These are phyloP conservation scores for Leptogaster cylindrica DNA, from an alignment of 2,888 invertebrate species.

Conservation along the genomic window DNA sequence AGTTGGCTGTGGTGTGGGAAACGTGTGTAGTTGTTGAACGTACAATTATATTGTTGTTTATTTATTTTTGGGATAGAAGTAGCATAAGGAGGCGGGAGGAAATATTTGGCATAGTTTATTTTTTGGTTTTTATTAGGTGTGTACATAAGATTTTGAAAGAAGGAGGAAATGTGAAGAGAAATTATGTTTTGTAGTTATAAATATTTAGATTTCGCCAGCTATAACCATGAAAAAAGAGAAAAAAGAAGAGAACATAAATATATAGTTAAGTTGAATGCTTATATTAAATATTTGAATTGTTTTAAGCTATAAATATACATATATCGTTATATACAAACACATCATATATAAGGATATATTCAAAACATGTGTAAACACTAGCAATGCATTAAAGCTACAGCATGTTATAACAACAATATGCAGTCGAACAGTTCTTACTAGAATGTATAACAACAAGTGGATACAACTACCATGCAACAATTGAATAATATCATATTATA, in stretches of 20 bases:
- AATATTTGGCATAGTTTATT: neutral
- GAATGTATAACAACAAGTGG: slow-evolving; percentile 12
- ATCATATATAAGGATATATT: neutral
- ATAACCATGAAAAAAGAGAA: slow-evolving; percentile 40
- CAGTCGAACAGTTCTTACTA: slow-evolving; percentile 6
- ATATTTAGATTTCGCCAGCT: slow-evolving; percentile 45
- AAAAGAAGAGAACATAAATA: slow-evolving; percentile 27
- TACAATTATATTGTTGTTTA: slow-evolving; percentile 28
- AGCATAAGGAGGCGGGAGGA: slow-evolving; percentile 11
- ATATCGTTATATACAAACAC: neutral
- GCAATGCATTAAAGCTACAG: too few species aligned
- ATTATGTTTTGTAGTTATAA: slow-evolving; percentile 35
- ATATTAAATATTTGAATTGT: neutral
- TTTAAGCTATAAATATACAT: too few species aligned
- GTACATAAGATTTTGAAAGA: slow-evolving; percentile 31
- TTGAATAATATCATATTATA: neutral
- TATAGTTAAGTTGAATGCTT: slow-evolving; percentile 7
- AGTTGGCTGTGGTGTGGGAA: slow-evolving; percentile 21
- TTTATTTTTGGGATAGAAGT: neutral
- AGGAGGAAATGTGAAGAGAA: slow-evolving; percentile 43
- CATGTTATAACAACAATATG: slow-evolving; percentile 15
- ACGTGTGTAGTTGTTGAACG: slow-evolving; percentile 21
- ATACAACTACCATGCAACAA: slow-evolving; percentile 27
- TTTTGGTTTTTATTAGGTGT: slow-evolving; percentile 4
- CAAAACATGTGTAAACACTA: too few species aligned